phyloP scores from a whole-genome alignment of 1,140 invertebrate species.

The Melitaea cinxia region DNA sequence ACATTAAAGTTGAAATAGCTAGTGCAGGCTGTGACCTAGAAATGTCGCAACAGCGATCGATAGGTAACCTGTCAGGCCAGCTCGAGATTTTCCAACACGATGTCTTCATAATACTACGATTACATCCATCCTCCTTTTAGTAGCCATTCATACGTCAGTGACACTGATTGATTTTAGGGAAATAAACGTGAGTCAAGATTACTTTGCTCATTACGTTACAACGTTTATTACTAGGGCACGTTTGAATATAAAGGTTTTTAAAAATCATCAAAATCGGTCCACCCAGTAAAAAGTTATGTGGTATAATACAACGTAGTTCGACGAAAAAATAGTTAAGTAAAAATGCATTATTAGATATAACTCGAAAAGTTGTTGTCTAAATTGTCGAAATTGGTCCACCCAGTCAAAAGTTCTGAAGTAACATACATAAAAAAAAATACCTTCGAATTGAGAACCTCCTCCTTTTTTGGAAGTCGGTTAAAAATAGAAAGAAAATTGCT shows the following conservation, averaged over 20 bases:
- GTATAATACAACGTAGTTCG: too few species aligned
- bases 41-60: conserved; percentile 43
- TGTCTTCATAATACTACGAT: conserved; percentile 5
- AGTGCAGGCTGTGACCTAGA: conserved; percentile 42
- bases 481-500: too few species aligned
- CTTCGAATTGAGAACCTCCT: too few species aligned
- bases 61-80: conserved; percentile 26
- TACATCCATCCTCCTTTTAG: conserved; percentile 5
- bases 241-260: conserved; percentile 24
- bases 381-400: too few species aligned
- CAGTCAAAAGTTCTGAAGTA: too few species aligned
- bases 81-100: conserved; percentile 1
- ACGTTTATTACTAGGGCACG: conserved; percentile 18
- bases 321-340: too few species aligned
- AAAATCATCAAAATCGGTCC: too few species aligned
- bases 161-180: conserved; percentile 24
- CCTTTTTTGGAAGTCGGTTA: too few species aligned
- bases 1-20: conserved; percentile 17
- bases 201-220: conserved; percentile 14
- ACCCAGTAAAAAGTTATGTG: too few species aligned
- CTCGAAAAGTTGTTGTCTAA: too few species aligned
- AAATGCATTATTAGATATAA: too few species aligned
- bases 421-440: too few species aligned
- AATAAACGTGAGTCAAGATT: conserved; percentile 20
- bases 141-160: conserved; percentile 15